phyloP scores from a whole-genome alignment of 2,113 vertebrate genomes.

The Chaetops frenatus region DNA sequence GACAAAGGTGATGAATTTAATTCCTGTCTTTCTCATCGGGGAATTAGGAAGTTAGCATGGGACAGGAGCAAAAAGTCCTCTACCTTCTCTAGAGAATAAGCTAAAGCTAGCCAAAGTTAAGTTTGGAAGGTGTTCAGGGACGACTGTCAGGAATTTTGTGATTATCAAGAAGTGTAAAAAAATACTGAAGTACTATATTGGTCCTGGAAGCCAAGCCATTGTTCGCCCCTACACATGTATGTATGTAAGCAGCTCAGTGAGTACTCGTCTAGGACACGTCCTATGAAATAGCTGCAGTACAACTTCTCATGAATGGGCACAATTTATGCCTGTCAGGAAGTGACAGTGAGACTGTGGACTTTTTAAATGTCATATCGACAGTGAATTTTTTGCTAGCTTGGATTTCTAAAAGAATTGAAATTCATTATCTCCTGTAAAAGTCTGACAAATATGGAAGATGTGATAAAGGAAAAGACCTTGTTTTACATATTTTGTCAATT shows the following conservation, averaged over 20 bases:
- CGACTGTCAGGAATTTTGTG: neutral
- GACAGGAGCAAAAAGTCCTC: neutral
- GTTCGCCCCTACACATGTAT: neutral
- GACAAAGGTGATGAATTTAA: conserved; percentile 36
- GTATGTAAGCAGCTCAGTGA: neutral
- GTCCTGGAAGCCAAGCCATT: neutral
- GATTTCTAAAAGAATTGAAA: neutral
- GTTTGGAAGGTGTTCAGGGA: conserved; percentile 12
- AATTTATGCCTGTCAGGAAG: conserved; percentile 16
- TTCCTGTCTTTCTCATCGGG: neutral
- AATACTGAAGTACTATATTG: neutral
- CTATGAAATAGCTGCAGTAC: neutral
- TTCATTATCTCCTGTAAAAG: neutral
- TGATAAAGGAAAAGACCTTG: neutral
- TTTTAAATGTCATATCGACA: neutral
- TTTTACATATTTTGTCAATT: neutral
- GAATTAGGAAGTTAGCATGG: neutral
- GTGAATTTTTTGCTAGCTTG: neutral
- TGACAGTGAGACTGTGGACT: neutral
- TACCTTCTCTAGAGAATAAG: neutral
- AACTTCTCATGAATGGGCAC: neutral
- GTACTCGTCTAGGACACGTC: neutral
- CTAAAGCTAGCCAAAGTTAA: neutral
- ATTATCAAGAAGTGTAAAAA: neutral
- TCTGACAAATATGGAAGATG: neutral